phyloP scores from a whole-genome alignment of 2,888 invertebrate species.

The Drosophila bunnanda region DNA sequence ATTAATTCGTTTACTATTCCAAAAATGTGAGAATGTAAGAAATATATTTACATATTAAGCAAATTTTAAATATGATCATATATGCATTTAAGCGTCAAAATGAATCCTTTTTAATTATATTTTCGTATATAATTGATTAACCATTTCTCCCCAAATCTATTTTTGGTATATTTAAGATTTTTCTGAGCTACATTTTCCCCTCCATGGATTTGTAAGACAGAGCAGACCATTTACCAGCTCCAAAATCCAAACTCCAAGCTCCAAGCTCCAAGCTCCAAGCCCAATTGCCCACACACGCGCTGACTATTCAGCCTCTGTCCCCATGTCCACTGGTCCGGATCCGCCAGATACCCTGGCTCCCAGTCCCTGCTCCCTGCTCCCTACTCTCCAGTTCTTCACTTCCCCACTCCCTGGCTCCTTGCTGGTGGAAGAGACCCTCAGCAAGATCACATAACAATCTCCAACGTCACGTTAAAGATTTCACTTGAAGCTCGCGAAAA shows the following conservation, averaged over 20 bases:
- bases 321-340: slow-evolving; percentile 23
- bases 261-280: background rate
- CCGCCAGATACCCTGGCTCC: background rate
- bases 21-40: too few relatives aligned
- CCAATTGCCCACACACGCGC: slow-evolving; percentile 76
- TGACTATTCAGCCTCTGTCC: slow-evolving; percentile 34
- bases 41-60: background rate
- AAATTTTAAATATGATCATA: too few relatives aligned
- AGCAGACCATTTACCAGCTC: too few relatives aligned
- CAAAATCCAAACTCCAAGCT: too few relatives aligned
- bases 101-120: background rate
- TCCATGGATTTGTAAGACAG: background rate
- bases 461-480: slow-evolving; percentile 82
- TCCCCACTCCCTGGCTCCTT: background rate
- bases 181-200: background rate
- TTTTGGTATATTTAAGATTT: background rate
- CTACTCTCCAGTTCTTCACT: too few relatives aligned
- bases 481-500: slow-evolving; percentile 82
- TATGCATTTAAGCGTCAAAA: background rate
- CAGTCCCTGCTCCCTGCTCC: background rate
- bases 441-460: slow-evolving; percentile 77
- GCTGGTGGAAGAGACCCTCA: slow-evolving; percentile 46
- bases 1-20: background rate
- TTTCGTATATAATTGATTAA: background rate
- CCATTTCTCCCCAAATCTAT: background rate